Evolutionary conservation across 2,113 vertebrate species (phyloP), one percentile per base, ranked within the genome.

Genomic region (Myrmophylax atrothorax): DNA sequence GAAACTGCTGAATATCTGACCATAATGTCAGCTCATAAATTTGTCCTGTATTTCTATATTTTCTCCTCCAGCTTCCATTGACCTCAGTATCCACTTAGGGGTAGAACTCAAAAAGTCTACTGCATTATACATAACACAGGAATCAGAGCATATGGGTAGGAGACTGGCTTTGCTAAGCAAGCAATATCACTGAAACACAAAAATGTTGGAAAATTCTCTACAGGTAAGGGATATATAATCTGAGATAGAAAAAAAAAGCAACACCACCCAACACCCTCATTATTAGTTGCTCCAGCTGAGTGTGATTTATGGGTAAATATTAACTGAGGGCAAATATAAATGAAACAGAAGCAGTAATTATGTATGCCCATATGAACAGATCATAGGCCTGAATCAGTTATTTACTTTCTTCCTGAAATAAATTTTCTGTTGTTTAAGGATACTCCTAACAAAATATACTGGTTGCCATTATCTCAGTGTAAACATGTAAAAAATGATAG

Each of bases 231-330:
- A 17, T 78, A 42, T 42, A 81, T 52, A 82, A 91, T 81, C 44
- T 87, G 82, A 94, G 63, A 82, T 20, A 72, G 58, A 14, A 33
- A 14, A 33, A 76, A 76, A 56, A 88, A 75, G 11, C 2, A 62
- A 16, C 7, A 28, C 12, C 7, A 53, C 18, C 3, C 22, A 46
- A 37, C 18, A 6, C 3, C 5, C 40, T 90, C 63, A 18, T 93
- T 89, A 92, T 95, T 97, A 97, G 90, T 96, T 95, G 81, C 81
- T 95, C 74, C 81, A 90, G 80, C 18, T 84, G 31, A 92, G 47
- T 95, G 84, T 88, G 72, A 42, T 66, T 94, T 92, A 69, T 37
- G 67, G 62, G 69, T 52, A 59, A 49, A 89, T 91, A 76, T 17
- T 90, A 88, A 95, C 29, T 78, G 66, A 9, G 66, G 52, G 24